Evolutionary conservation across 2,888 invertebrate genomes (phyloP).

Genomic region (Netelia melanura): DNA sequence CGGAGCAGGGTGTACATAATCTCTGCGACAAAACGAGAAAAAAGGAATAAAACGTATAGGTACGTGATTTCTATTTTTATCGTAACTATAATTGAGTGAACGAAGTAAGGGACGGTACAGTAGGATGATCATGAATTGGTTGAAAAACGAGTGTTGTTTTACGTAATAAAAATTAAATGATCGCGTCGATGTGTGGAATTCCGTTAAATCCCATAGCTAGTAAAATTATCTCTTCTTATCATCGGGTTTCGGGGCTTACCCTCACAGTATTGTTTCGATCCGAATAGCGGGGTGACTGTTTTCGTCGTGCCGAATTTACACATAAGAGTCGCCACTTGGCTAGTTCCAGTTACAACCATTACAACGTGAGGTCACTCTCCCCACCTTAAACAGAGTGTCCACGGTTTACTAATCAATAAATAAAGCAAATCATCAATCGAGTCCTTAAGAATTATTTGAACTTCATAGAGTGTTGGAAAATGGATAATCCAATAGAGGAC

Average conservation of each 20-base stretch:
- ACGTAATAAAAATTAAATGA: no score
- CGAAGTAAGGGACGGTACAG: no score
- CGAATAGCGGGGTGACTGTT: constrained; percentile 19
- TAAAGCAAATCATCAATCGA: neutral
- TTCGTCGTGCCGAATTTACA: neutral
- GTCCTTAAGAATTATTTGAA: neutral
- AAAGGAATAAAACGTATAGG: no score
- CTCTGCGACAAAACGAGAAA: no score
- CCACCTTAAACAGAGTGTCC: no score
- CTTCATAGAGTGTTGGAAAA: constrained; percentile 73
- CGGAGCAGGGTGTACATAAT: no score
- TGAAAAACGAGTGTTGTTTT: no score
- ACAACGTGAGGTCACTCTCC: no score
- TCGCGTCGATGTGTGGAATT: neutral
- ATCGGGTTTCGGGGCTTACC: constrained; percentile 22
- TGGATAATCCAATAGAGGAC: constrained; percentile 75
- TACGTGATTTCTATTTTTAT: no score
- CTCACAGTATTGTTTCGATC: constrained; percentile 15
- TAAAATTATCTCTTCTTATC: constrained; percentile 31
- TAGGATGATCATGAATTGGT: no score
- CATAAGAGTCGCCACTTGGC: neutral
- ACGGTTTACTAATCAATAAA: neutral
- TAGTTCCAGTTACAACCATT: no score
- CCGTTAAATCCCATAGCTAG: neutral
- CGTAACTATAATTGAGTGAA: no score